These are phyloP conservation scores for Drosophila elegans DNA, from an alignment of 1,140 invertebrate species.

Conservation along the genomic window DNA sequence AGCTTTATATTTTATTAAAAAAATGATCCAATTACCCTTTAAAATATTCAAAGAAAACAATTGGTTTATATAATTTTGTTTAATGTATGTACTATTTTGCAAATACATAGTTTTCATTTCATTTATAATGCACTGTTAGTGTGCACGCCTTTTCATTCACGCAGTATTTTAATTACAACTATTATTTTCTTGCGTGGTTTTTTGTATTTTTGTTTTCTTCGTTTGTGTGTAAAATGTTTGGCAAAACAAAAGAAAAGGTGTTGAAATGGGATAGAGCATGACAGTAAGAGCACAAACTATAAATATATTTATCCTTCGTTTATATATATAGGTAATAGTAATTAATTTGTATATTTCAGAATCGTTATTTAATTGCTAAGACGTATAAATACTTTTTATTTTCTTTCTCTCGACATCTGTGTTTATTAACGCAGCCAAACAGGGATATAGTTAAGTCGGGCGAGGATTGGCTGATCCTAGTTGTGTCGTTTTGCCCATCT, in stretches of 20 bases:
- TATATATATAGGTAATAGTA: constrained; percentile 63
- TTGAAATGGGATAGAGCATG: constrained; percentile 40
- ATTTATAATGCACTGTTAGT: constrained; percentile 71
- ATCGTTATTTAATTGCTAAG: constrained; percentile 79
- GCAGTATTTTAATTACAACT: constrained; percentile 58
- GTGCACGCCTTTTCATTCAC: constrained; percentile 44
- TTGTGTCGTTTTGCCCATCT: constrained; percentile 32
- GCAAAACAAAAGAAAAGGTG: constrained; percentile 33
- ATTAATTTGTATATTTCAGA: constrained; percentile 79
- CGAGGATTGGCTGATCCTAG: constrained; percentile 25
- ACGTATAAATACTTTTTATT: constrained; percentile 78
- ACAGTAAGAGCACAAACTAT: constrained; percentile 70
- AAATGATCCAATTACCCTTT: not conserved
- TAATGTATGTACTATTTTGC: constrained; percentile 77
- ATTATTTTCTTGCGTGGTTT: constrained; percentile 54
- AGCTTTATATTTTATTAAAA: too few relatives aligned
- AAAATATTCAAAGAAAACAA: constrained; percentile 6
- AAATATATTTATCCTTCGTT: constrained; percentile 72
- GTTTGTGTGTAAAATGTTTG: constrained; percentile 42
- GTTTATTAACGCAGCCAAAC: constrained; percentile 32
- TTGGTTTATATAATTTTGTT: constrained; percentile 60
- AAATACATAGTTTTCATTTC: constrained; percentile 70
- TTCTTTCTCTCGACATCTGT: constrained; percentile 53
- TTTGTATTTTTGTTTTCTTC: constrained; percentile 26
- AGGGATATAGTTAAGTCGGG: constrained; percentile 11